phyloP scores from a whole-genome alignment of 2,888 invertebrate species.

The Drosophila emarginata region DNA sequence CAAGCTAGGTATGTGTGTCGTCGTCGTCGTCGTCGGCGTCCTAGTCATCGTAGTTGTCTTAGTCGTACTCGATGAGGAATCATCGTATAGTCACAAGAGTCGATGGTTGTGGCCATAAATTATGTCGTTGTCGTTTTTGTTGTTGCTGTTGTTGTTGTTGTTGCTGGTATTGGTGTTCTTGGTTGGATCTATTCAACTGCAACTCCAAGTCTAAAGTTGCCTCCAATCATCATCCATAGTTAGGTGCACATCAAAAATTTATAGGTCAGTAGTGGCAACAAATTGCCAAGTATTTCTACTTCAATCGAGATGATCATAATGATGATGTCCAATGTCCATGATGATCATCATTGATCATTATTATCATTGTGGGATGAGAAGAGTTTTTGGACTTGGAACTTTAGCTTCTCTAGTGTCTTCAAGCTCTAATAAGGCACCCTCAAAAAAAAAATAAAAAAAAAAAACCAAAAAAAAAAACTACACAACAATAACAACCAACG shows the following conservation, averaged over 20 bases:
- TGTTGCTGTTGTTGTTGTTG: conserved; percentile 17
- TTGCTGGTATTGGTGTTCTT: conserved; percentile 33
- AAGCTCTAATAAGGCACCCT: conserved; percentile 34
- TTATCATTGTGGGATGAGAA: not conserved
- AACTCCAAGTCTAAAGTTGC: conserved; percentile 26
- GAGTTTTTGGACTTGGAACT: not conserved
- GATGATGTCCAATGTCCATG: conserved; percentile 1
- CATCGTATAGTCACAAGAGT: conserved; percentile 19
- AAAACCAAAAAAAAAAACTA: conserved; percentile 16
- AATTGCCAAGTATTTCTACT: conserved; percentile 60
- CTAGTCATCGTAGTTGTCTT: conserved; percentile 39
- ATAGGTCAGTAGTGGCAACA: conserved; percentile 81
- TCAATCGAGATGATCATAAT: conserved; percentile 8
- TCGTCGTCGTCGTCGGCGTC: conserved; percentile 20
- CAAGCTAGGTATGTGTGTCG: conserved; percentile 58
- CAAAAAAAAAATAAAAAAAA: conserved; percentile 16
- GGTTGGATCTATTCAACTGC: conserved; percentile 10
- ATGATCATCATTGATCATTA: not conserved
- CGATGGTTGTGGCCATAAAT: conserved; percentile 61
- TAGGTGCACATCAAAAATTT: conserved; percentile 74
- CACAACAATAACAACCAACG: conserved; percentile 17
- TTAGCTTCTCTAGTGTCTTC: conserved; percentile 16
- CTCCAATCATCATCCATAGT: conserved; percentile 45
- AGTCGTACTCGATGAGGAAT: not conserved
- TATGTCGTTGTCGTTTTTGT: conserved; percentile 60